A percentile compares a stretch with the other conserved stretches of the same genome.
Conservation (phyloP, 2,113 vertebrate species). For the Epinephelus cyanopodus region DNA sequence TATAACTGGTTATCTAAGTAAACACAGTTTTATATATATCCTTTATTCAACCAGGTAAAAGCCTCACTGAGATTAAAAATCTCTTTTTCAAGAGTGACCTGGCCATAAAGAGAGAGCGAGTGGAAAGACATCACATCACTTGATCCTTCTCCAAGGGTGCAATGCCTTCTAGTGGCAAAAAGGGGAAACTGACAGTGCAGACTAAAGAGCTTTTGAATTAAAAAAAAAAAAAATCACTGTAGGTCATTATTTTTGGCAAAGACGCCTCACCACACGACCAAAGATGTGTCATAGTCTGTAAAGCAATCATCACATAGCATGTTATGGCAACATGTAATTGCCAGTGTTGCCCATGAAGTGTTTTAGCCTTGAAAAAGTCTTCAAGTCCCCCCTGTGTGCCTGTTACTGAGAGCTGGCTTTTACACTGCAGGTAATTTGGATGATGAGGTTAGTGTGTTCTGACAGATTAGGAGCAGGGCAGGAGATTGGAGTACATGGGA, state of each 20-base stretch:
- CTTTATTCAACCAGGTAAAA: no score
- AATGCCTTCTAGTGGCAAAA: constrained; percentile 39
- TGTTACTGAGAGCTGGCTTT: not conserved
- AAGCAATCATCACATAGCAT: not conserved
- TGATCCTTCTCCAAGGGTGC: not conserved
- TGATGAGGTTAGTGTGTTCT: not conserved
- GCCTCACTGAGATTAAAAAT: no score
- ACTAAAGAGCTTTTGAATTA: not conserved
- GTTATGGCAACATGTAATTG: not conserved
- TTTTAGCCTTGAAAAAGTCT: not conserved
- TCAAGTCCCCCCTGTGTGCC: not conserved
- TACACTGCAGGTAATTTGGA: not conserved
- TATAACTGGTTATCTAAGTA: not conserved
- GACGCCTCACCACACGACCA: not conserved
- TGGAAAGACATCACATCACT: not conserved
- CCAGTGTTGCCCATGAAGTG: not conserved
- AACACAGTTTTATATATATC: not conserved
- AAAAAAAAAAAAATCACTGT: not conserved
- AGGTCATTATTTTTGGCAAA: not conserved
- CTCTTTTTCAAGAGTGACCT: no score
- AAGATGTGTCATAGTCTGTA: not conserved
- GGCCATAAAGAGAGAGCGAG: not conserved
- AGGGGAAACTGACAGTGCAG: not conserved
- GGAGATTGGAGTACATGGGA: not conserved
- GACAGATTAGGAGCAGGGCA: not conserved